Base-by-base conservation (phyloP, 1,140 invertebrate species). In the Archivesica marissinica region DNA sequence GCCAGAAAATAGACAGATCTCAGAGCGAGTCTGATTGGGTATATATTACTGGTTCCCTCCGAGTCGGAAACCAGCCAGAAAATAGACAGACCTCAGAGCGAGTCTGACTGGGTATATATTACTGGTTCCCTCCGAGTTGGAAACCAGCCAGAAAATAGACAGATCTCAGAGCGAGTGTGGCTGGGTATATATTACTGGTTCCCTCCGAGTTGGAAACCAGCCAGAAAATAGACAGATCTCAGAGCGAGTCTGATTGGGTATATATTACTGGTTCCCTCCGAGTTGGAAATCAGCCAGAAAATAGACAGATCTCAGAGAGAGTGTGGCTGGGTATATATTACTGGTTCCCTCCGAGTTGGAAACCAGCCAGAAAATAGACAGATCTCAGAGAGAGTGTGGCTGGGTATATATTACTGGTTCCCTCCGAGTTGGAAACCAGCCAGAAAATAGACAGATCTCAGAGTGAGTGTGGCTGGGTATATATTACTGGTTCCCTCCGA, bases 101-200 rank as follows among this genome's bases (percentile, higher is more conserved):
- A 28, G 3, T 59, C 25, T 59, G 56, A 59, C n/a, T 28, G 9
- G 28, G 30, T 13, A 35, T 64, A 33, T 35, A 64, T 64, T 17
- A 64, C 59, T n/a, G 38, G 9, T 64, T 64, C 59, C 59, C 17
- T 64, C n/a, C 20, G n/a, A n/a, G n/a, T n/a, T n/a, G n/a, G n/a
- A n/a, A n/a, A n/a, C n/a, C n/a, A n/a, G 23, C 59, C 6, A 11
- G 30, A 3, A 35, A 64, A 13, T 64, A 6, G 59, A 64, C 59
- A 35, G 59, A 35, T 64, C 25, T 64, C 59, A 35, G 59, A 2
- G 30, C 15, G 20, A 28, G 3, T 59, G 6, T 59, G 56, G 33
- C n/a, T 28, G 9, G 28, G 30, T 13, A 35, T 64, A 33, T 35
- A 64, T 64, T 17, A 64, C 59, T n/a, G 38, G 9, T 64, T 64